These are phyloP conservation scores for Anas platyrhynchos DNA, from an alignment of 2,113 vertebrate genomes.

Conservation along the genomic window DNA sequence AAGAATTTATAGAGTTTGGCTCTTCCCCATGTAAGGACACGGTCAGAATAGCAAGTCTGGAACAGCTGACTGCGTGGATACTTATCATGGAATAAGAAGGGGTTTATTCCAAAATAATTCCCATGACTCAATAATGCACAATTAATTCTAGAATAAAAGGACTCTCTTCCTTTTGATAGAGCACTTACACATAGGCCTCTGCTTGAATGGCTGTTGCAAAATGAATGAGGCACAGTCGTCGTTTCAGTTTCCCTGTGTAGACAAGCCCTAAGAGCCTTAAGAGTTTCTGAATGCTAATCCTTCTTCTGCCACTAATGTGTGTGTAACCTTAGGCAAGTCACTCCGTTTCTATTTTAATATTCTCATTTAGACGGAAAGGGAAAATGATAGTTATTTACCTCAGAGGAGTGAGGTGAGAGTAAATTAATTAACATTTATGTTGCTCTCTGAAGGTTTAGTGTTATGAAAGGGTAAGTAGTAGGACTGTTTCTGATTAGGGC, in stretches of 20 bases:
- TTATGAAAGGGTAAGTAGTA: neutral
- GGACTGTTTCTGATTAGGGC: neutral
- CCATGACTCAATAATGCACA: neutral
- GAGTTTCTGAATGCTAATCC: neutral
- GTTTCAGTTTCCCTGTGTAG: neutral
- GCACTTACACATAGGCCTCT: neutral
- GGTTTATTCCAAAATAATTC: neutral
- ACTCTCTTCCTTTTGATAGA: neutral
- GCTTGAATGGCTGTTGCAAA: neutral
- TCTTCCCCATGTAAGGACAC: neutral
- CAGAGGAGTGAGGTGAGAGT: neutral
- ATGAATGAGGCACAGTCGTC: neutral
- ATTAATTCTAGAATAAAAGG: neutral
- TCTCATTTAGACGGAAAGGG: constrained; percentile 14
- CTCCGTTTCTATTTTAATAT: neutral
- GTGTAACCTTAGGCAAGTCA: neutral
- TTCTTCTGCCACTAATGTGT: constrained; percentile 19
- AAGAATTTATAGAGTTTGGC: neutral
- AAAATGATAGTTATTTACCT: constrained; percentile 23
- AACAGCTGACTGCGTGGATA: neutral
- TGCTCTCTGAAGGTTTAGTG: neutral
- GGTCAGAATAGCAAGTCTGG: neutral
- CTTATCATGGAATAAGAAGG: neutral
- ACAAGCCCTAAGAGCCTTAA: neutral
- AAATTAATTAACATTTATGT: constrained; percentile 30